Evolutionary conservation across 2,113 vertebrate genomes (phyloP).

Genomic region (Oncorhynchus gorbuscha): DNA sequence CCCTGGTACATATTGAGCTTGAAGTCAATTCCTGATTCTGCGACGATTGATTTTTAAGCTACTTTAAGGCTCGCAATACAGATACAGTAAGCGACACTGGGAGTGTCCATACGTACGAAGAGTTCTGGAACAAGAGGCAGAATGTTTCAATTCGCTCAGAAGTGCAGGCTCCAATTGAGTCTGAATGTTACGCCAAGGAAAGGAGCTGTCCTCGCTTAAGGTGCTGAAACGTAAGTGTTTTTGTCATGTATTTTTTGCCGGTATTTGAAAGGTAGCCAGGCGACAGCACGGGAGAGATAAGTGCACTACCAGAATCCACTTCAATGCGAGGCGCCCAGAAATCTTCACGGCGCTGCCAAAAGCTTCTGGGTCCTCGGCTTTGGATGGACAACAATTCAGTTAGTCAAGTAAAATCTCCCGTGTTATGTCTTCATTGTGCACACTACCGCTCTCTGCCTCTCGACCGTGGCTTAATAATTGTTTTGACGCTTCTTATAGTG

Average conservation of each 20-base stretch:
- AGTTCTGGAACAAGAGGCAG: conserved; percentile 36
- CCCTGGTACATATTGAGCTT: conserved; percentile 83
- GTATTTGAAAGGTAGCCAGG: conserved; percentile 25
- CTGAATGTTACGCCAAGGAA: neutral
- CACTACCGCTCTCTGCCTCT: conserved; percentile 10
- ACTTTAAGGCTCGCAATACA: conserved; percentile 50
- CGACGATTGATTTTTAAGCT: conserved; percentile 49
- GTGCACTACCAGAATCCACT: conserved; percentile 38
- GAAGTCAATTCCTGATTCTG: conserved; percentile 55
- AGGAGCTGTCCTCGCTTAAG: conserved; percentile 65
- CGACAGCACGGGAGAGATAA: neutral
- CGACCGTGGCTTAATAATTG: conserved; percentile 31
- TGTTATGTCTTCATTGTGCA: conserved; percentile 35
- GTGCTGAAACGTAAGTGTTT: conserved; percentile 60
- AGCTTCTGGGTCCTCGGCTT: conserved; percentile 1
- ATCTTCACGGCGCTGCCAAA: conserved; percentile 10
- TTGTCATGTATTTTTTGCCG: conserved; percentile 33
- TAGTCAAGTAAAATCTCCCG: neutral
- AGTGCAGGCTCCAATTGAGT: neutral
- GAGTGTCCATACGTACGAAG: conserved; percentile 41
- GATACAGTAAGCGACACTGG: conserved; percentile 21
- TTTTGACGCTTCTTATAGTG: conserved; percentile 54
- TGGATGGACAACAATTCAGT: neutral
- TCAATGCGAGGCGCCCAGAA: conserved; percentile 4
- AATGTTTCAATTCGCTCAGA: conserved; percentile 11